Evolutionary conservation across 2,113 vertebrate genomes (phyloP).

Genomic region (Gobius niger): DNA sequence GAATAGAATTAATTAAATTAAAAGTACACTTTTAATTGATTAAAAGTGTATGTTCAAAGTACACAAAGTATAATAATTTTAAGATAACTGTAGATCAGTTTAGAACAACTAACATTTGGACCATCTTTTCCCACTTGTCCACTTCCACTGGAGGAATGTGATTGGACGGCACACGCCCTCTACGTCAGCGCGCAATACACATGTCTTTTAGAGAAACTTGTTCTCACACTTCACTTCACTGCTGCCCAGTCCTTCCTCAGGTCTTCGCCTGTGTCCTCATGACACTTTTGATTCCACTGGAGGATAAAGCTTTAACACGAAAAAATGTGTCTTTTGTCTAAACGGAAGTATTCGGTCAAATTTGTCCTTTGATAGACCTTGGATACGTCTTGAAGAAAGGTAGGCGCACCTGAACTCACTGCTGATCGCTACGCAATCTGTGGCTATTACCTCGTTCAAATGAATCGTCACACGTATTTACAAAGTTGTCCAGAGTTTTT

Average conservation of each 20-base stretch:
- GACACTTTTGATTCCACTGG: not conserved
- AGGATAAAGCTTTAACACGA: not conserved
- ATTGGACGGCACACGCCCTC: slow-evolving; percentile 33
- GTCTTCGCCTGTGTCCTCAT: not conserved
- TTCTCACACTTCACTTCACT: not conserved
- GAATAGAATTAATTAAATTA: too few relatives aligned
- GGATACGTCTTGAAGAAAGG: slow-evolving; percentile 27
- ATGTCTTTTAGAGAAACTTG: not conserved
- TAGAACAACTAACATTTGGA: too few relatives aligned
- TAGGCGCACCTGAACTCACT: slow-evolving; percentile 39
- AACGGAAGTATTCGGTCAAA: slow-evolving; percentile 25
- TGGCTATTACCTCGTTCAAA: not conserved
- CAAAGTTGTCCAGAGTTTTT: not conserved
- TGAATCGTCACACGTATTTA: not conserved
- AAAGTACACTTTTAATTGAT: too few relatives aligned
- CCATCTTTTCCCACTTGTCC: too few relatives aligned
- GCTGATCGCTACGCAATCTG: not conserved
- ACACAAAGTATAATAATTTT: too few relatives aligned
- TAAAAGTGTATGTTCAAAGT: too few relatives aligned
- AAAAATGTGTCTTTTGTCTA: slow-evolving; percentile 24
- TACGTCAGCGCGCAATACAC: slow-evolving; percentile 31
- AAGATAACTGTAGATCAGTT: too few relatives aligned
- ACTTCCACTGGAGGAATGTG: slow-evolving; percentile 26
- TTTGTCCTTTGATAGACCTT: slow-evolving; percentile 20
- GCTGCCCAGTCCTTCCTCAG: not conserved